Evolutionary conservation across 2,797 vertebrate species (phyloP).

Genomic region (Selene dorsalis): DNA sequence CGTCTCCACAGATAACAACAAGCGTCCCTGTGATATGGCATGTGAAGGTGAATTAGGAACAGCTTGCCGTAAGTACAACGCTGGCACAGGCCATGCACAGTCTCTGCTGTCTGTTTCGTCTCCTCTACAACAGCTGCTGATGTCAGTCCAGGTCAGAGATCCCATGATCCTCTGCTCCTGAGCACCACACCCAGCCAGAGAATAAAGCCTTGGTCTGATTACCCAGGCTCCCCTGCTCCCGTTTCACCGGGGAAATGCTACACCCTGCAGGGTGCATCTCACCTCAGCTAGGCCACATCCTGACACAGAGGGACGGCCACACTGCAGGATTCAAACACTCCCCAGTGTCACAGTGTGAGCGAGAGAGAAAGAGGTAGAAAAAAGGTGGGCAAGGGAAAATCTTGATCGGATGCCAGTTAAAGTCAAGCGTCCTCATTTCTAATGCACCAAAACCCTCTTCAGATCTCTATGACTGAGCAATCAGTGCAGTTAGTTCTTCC

Average conservation of each 20-base stretch:
- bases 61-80: slow-evolving; percentile 58
- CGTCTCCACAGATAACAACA: slow-evolving; percentile 20
- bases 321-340: slow-evolving; percentile 47
- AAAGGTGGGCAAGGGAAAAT: slow-evolving; percentile 3
- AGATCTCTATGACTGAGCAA: not conserved
- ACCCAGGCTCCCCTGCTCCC: slow-evolving; percentile 72
- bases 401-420: slow-evolving; percentile 33
- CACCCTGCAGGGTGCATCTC: slow-evolving; percentile 74
- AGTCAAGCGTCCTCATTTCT: slow-evolving; percentile 36
- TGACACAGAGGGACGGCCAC: slow-evolving; percentile 41
- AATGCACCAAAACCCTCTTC: slow-evolving; percentile 28
- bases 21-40: slow-evolving; percentile 44
- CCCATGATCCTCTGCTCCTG: slow-evolving; percentile 78
- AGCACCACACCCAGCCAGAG: slow-evolving; percentile 74
- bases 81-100: slow-evolving; percentile 48
- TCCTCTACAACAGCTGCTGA: slow-evolving; percentile 74
- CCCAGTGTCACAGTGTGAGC: slow-evolving; percentile 18
- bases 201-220: slow-evolving; percentile 80
- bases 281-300: slow-evolving; percentile 48
- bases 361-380: not conserved
- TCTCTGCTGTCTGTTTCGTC: slow-evolving; percentile 61
- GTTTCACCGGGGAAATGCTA: slow-evolving; percentile 77
- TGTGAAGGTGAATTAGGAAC: slow-evolving; percentile 67
- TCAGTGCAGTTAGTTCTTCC: not conserved
- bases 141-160: slow-evolving; percentile 79